A percentile compares a stretch with the other conserved stretches of the same genome.
Conservation (phyloP, 2,113 vertebrate genomes). For the Ramphastos sulfuratus region DNA sequence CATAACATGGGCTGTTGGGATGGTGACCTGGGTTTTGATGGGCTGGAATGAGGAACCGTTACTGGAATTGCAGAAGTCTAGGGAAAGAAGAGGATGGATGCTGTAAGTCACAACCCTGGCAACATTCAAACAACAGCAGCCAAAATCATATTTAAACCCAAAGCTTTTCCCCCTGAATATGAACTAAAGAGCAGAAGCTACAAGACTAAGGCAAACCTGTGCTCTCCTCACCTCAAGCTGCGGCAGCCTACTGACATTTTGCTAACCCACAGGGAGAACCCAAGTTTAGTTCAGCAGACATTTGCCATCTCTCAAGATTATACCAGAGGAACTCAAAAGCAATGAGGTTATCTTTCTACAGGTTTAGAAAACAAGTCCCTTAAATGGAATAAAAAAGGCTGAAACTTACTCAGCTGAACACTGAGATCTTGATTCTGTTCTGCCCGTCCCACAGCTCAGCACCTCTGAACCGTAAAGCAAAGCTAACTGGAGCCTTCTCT, state of each 20-base stretch:
- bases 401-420: slow-evolving; percentile 68
- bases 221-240: not conserved
- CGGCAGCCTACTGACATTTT: not conserved
- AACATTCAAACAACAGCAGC: not conserved
- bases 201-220: not conserved
- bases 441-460: slow-evolving; percentile 47
- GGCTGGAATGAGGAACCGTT: slow-evolving; percentile 91
- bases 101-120: not conserved
- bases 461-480: slow-evolving; percentile 2
- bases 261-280: not conserved
- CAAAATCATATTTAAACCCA: not conserved
- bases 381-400: slow-evolving; percentile 28
- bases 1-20: slow-evolving; percentile 98
- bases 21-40: slow-evolving; percentile 91
- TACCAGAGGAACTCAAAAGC: not conserved
- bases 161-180: not conserved
- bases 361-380: slow-evolving; percentile 30
- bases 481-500: slow-evolving; percentile 39
- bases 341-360: not conserved
- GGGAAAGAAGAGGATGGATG: slow-evolving; percentile 36
- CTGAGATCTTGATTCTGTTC: slow-evolving; percentile 39
- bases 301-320: not conserved
- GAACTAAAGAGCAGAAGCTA: not conserved
- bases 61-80: slow-evolving; percentile 88
- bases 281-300: not conserved